Evolutionary conservation across 1,140 invertebrate genomes (phyloP).

Genomic region (Drosophila novamexicana): DNA sequence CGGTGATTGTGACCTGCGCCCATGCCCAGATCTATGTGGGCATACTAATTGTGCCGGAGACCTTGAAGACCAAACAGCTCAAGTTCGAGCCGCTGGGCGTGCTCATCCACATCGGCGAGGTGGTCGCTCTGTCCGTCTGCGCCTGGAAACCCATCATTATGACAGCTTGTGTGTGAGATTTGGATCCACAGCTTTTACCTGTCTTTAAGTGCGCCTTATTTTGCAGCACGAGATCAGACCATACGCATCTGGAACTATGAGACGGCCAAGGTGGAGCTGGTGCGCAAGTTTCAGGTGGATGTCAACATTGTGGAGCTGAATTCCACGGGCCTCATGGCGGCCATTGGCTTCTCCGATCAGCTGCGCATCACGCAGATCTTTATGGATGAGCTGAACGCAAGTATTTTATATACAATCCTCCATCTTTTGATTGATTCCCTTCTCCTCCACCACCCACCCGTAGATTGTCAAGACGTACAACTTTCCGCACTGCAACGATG

Average conservation of each 20-base stretch:
- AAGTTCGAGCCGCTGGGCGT: conserved; percentile 87
- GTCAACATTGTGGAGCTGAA: conserved; percentile 92
- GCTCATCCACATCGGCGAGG: conserved; percentile 91
- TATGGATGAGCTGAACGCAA: conserved; percentile 92
- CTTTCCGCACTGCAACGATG: conserved; percentile 77
- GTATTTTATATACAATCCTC: not conserved
- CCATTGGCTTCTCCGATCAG: conserved; percentile 96
- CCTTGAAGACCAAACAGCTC: conserved; percentile 79
- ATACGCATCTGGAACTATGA: conserved; percentile 96
- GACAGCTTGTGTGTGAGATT: conserved; percentile 87
- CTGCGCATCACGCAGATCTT: conserved; percentile 93
- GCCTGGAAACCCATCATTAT: conserved; percentile 95
- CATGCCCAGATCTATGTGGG: conserved; percentile 87
- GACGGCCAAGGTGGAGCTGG: conserved; percentile 90
- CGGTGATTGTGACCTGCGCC: conserved; percentile 86
- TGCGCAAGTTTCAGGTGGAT: conserved; percentile 92
- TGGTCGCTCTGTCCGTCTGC: conserved; percentile 92
- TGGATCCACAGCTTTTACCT: no score
- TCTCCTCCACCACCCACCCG: not conserved
- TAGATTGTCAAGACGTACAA: conserved; percentile 83
- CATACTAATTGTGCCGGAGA: conserved; percentile 85
- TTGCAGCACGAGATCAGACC: conserved; percentile 88
- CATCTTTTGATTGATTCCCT: not conserved
- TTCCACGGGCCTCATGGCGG: conserved; percentile 92
- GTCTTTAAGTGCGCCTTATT: not conserved